Evolutionary conservation across 2,113 vertebrate species (phyloP), one percentile per base, ranked within the genome.

Genomic region (Xenus cinereus): DNA sequence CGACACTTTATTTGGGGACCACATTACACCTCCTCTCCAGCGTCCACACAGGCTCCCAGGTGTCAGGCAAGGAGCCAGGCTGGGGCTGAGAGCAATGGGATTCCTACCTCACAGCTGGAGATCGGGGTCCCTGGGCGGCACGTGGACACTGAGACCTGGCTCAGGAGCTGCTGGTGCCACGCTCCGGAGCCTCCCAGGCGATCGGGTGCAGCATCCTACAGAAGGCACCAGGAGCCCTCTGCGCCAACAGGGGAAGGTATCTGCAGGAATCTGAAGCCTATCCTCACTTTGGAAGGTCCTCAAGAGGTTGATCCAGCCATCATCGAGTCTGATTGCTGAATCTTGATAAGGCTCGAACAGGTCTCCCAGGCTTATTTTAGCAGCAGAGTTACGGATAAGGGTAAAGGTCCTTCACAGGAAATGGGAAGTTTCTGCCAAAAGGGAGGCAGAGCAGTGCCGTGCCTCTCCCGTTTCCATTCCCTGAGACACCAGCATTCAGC

Each of bases 61-160:
- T 63, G 30, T 48, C 60, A 32, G 33, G 64, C 66, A 81, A 68
- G 48, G 53, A 53, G 43, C 14, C 60, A 63, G 45, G 27, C 26
- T 57, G 53, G 16, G 76, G 12, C 53, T 63, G 41, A 39, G 15
- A 50, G 50, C 32, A 39, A 14, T 6, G 43, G 24, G 19, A 8
- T 59, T 41, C 46, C 41, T 28, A 11, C 45, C 46, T 54, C 1
- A 3, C 22, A 54, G n/a, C 5, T 2, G 4, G 50, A 66, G 51
- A 85, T 6, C 5, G 11, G 1, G 6, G n/a, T 56, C 17, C 13
- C 19, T 0, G 0, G 85, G 46, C 0, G 0, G 26, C 2, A 2
- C 1, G 0, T 32, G 72, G n/a, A 32, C 0, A 1, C 27, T 45
- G 68, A 56, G n/a, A n/a, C 10, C 35, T 62, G 59, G 37, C 23